Evolutionary conservation across 1,140 invertebrate species (phyloP).

Genomic region (Philaenus spumarius): DNA sequence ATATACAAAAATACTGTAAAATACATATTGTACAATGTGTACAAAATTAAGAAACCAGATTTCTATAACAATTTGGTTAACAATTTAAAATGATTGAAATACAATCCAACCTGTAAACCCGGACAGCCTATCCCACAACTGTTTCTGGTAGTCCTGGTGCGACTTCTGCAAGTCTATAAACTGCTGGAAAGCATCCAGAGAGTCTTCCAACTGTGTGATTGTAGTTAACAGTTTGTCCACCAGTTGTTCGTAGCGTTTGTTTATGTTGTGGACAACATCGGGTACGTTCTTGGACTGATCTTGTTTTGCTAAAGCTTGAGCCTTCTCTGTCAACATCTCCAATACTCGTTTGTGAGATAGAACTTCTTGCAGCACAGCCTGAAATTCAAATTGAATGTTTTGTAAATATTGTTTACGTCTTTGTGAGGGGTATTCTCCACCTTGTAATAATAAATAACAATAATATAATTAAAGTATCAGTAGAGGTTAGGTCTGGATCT

Average conservation of each 20-base stretch:
- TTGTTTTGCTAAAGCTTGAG: conserved; percentile 56
- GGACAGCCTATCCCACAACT: conserved; percentile 74
- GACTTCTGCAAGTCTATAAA: conserved; percentile 78
- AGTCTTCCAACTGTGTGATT: conserved; percentile 64
- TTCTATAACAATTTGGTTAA: no score
- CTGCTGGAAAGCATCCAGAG: conserved; percentile 70
- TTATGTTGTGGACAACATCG: conserved; percentile 53
- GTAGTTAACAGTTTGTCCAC: conserved; percentile 50
- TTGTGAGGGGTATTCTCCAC: no score
- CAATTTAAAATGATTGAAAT: no score
- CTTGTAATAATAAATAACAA: no score
- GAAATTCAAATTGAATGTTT: conserved; percentile 1
- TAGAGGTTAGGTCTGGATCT: no score
- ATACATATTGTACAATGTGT: no score
- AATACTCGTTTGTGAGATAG: conserved; percentile 81
- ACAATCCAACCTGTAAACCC: conserved; percentile 47
- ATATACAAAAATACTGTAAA: no score
- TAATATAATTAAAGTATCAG: no score
- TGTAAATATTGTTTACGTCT: no score
- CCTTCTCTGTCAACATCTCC: conserved; percentile 84
- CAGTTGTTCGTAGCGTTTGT: conserved; percentile 65
- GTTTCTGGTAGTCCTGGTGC: conserved; percentile 81
- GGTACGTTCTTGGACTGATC: conserved; percentile 41
- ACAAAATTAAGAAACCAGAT: no score
- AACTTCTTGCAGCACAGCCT: conserved; percentile 81